Conservation (phyloP, 2,888 invertebrate species). For the Oegoconia quadripuncta region DNA sequence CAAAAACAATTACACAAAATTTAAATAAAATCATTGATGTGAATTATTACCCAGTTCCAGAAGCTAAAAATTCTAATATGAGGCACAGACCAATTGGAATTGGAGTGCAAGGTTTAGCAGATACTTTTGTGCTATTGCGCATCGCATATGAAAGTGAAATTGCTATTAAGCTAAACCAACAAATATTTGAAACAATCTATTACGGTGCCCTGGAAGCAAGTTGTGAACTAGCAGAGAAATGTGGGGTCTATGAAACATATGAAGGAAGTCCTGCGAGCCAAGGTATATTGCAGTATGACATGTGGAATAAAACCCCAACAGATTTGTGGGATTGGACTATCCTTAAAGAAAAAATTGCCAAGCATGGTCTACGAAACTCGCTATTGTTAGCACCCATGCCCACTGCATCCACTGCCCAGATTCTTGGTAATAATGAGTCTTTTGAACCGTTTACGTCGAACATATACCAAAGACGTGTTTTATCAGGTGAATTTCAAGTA, state of each 20-base stretch:
- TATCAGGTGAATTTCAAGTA: slow-evolving; percentile 97
- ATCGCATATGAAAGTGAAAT: slow-evolving; percentile 94
- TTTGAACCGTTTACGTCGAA: slow-evolving; percentile 99
- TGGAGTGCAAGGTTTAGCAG: slow-evolving; percentile 98
- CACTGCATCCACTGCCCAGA: slow-evolving; percentile 99
- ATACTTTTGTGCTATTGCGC: slow-evolving; percentile 96
- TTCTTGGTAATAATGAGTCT: slow-evolving; percentile 98
- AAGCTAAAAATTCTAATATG: slow-evolving; percentile 92
- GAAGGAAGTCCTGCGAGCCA: slow-evolving; percentile 95
- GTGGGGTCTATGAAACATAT: slow-evolving; percentile 95
- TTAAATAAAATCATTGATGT: slow-evolving; percentile 98
- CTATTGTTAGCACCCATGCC: slow-evolving; percentile 98
- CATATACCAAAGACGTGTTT: slow-evolving; percentile 94
- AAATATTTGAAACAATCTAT: slow-evolving; percentile 99
- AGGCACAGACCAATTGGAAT: slow-evolving; percentile 93
- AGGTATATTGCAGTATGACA: slow-evolving; percentile 97
- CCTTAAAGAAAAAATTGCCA: slow-evolving; percentile 90
- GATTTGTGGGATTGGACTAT: slow-evolving; percentile 93
- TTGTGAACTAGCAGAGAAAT: slow-evolving; percentile 92
- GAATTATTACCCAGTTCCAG: slow-evolving; percentile 96
- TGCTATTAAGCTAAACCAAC: slow-evolving; percentile 91
- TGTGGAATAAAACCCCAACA: slow-evolving; percentile 96
- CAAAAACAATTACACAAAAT: slow-evolving; percentile 93
- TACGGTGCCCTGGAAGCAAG: slow-evolving; percentile 98
- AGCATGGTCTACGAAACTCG: slow-evolving; percentile 95